Percentiles rank a stretch among this genome's conserved stretches.
Evolutionary conservation across 2,888 invertebrate species (phyloP).

Genomic region (Himalopsyche kuldschensis): DNA sequence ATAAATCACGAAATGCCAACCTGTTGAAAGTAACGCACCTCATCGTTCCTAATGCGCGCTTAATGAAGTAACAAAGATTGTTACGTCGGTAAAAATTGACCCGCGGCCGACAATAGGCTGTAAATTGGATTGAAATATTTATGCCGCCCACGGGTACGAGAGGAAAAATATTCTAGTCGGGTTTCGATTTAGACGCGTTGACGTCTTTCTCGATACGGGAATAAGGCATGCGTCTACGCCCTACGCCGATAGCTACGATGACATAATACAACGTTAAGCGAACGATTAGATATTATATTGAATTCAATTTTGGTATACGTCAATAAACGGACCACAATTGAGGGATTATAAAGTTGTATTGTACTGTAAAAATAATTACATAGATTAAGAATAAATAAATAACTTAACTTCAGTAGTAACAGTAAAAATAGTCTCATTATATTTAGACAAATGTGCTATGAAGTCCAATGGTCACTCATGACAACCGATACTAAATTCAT

Average conservation of each 20-base stretch:
- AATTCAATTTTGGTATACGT: too few relatives aligned
- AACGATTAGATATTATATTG: too few relatives aligned
- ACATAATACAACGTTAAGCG: too few relatives aligned
- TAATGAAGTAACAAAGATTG: background rate
- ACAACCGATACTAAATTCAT: background rate
- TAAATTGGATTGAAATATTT: background rate
- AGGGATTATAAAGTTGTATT: too few relatives aligned
- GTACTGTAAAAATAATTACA: too few relatives aligned
- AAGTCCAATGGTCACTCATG: background rate
- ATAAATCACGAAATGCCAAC: background rate
- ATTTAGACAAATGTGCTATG: background rate
- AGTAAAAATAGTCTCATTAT: background rate
- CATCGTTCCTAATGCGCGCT: background rate
- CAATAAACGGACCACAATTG: too few relatives aligned
- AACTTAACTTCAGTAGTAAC: too few relatives aligned
- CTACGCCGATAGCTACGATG: too few relatives aligned
- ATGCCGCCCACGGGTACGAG: background rate
- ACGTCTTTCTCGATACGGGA: background rate
- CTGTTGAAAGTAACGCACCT: background rate
- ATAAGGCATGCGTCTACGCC: too few relatives aligned
- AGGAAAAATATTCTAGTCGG: background rate
- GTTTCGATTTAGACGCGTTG: background rate
- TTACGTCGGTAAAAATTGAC: background rate
- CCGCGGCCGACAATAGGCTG: background rate
- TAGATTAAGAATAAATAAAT: too few relatives aligned